A percentile compares a stretch with the other conserved stretches of the same genome.
Evolutionary conservation across 2,113 vertebrate genomes (phyloP).

Genomic region (Tupaia tana): DNA sequence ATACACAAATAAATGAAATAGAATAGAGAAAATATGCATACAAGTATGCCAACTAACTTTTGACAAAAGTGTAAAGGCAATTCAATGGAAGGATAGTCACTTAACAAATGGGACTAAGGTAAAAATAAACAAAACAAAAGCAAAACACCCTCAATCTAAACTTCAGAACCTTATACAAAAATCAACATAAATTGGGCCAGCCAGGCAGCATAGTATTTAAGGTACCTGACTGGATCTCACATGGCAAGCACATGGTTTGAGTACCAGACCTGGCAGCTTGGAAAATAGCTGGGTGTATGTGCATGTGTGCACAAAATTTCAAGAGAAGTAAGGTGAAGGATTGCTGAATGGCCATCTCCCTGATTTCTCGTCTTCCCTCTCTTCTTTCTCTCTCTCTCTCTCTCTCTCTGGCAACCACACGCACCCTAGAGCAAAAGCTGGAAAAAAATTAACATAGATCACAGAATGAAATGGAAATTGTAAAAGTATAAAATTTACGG

Average conservation of each 20-base stretch:
- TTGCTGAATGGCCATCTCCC: too few species aligned
- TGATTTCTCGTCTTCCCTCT: too few species aligned
- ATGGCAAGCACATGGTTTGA: too few species aligned
- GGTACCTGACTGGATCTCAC: too few species aligned
- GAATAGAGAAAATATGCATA: background rate
- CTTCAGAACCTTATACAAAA: background rate
- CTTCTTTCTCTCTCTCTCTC: too few species aligned
- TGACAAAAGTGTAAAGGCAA: background rate
- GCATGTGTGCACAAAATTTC: too few species aligned
- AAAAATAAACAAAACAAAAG: background rate
- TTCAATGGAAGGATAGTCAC: background rate
- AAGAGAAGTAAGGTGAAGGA: too few species aligned
- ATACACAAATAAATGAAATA: background rate
- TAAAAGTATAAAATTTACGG: background rate
- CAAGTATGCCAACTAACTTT: conserved; percentile 15
- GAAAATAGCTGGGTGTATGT: too few species aligned
- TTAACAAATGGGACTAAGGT: background rate
- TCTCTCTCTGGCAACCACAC: too few species aligned
- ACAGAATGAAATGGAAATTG: background rate
- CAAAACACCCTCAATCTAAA: background rate
- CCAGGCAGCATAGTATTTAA: too few species aligned
- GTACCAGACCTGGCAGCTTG: too few species aligned
- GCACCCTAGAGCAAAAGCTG: too few species aligned
- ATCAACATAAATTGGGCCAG: background rate
- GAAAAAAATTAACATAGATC: background rate